Conservation (phyloP, 35 echinoderm and acorn worm genomes). For the Diadema setosum region DNA sequence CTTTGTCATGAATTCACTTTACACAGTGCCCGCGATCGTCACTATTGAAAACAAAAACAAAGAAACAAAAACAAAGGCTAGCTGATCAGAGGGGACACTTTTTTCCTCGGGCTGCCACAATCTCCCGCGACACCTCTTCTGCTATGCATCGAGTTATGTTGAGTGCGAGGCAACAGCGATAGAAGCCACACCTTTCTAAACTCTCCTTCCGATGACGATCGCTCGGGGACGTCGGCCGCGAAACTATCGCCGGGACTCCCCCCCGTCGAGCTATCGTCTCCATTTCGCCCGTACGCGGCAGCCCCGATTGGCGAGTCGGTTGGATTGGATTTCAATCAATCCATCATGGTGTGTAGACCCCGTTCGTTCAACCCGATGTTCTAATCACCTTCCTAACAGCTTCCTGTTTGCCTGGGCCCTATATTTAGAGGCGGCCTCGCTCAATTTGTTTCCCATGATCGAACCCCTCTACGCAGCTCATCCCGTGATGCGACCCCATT, state of each 20-base stretch:
- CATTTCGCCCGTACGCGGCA: too few relatives aligned
- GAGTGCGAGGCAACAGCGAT: slow-evolving; percentile 8
- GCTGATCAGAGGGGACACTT: not conserved
- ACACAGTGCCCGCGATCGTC: too few relatives aligned
- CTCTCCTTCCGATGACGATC: not conserved
- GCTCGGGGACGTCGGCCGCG: not conserved
- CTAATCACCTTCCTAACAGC: not conserved
- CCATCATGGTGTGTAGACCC: not conserved
- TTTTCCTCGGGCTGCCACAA: not conserved
- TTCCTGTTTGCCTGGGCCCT: too few relatives aligned
- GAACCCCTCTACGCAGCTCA: too few relatives aligned
- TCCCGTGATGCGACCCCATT: too few relatives aligned
- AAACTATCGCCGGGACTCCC: too few relatives aligned
- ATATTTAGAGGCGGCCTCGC: too few relatives aligned
- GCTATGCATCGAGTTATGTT: not conserved
- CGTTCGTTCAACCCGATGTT: not conserved
- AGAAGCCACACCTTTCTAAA: slow-evolving; percentile 7
- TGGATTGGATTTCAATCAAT: not conserved
- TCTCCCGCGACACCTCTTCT: not conserved
- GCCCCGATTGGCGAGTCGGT: not conserved
- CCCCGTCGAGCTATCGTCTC: too few relatives aligned
- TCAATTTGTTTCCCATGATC: too few relatives aligned
- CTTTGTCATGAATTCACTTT: too few relatives aligned
- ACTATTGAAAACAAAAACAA: too few relatives aligned
- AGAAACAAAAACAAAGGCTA: too few relatives aligned